phyloP scores from a whole-genome alignment of 2,888 invertebrate genomes.

The Scaptomyza caliginosa region DNA sequence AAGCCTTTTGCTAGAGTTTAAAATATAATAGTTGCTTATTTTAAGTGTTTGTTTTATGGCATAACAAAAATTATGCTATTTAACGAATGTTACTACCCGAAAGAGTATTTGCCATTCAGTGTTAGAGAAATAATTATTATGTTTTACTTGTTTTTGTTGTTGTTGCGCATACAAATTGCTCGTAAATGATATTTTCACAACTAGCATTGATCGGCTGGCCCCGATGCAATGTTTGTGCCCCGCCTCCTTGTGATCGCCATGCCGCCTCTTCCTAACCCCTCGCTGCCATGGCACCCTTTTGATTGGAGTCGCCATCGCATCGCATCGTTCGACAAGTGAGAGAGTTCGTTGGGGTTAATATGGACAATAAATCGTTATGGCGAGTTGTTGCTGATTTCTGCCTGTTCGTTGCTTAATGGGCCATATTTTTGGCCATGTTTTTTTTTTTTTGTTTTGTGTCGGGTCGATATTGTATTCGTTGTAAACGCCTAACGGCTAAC shows the following conservation, averaged over 20 bases:
- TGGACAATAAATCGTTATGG: slow-evolving; percentile 76
- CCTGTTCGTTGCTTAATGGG: slow-evolving; percentile 69
- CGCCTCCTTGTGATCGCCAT: background rate
- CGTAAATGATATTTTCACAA: slow-evolving; percentile 82
- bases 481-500: slow-evolving; percentile 62
- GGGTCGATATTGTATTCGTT: slow-evolving; percentile 21
- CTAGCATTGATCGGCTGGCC: slow-evolving; percentile 77
- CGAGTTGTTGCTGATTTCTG: slow-evolving; percentile 69
- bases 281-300: background rate
- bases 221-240: slow-evolving; percentile 17
- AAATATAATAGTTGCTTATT: background rate
- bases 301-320: background rate
- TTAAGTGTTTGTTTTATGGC: background rate
- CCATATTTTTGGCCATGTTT: slow-evolving; percentile 49
- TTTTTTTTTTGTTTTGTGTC: slow-evolving; percentile 9
- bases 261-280: background rate
- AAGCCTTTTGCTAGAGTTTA: slow-evolving; percentile 20
- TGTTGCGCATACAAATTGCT: slow-evolving; percentile 79
- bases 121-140: background rate
- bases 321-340: slow-evolving; percentile 52
- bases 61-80: background rate
- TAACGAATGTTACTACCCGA: too few relatives aligned
- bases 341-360: slow-evolving; percentile 78
- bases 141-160: slow-evolving; percentile 17
- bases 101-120: slow-evolving; percentile 23